Conservation (phyloP, 2,888 invertebrate species). For the Oscheius onirici region DNA sequence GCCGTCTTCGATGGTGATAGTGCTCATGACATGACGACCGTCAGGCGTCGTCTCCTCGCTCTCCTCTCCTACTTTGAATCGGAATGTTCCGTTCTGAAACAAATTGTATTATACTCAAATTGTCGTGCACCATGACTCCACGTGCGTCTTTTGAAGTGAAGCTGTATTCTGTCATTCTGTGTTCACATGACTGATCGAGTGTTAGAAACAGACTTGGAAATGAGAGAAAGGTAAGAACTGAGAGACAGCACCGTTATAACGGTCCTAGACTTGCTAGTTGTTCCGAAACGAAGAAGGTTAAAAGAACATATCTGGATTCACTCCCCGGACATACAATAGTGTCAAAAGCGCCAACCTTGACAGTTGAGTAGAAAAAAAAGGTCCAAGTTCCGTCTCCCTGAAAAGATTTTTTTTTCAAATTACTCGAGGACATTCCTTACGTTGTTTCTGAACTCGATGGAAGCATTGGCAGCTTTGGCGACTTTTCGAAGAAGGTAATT, state of each 20-base stretch:
- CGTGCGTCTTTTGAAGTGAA: too few species aligned
- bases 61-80: constrained; percentile 35
- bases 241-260: too few species aligned
- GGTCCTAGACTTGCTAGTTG: too few species aligned
- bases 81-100: constrained; percentile 9
- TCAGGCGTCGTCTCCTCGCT: constrained; percentile 45
- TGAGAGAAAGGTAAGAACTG: too few species aligned
- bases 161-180: too few species aligned
- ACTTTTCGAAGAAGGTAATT: constrained; percentile 27
- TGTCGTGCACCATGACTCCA: too few species aligned
- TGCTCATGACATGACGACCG: constrained; percentile 41
- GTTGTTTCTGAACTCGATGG: constrained; percentile 32
- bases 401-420: neutral
- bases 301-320: too few species aligned
- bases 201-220: too few species aligned
- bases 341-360: neutral
- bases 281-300: too few species aligned
- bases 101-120: too few species aligned
- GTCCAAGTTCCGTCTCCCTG: constrained; percentile 33
- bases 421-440: neutral
- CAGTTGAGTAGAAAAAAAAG: constrained; percentile 30
- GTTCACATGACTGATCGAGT: too few species aligned
- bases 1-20: constrained; percentile 40
- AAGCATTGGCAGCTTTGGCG: constrained; percentile 8
- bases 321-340: too few species aligned